phyloP scores from a whole-genome alignment of 1,140 invertebrate species.

The Lineus longissimus region DNA sequence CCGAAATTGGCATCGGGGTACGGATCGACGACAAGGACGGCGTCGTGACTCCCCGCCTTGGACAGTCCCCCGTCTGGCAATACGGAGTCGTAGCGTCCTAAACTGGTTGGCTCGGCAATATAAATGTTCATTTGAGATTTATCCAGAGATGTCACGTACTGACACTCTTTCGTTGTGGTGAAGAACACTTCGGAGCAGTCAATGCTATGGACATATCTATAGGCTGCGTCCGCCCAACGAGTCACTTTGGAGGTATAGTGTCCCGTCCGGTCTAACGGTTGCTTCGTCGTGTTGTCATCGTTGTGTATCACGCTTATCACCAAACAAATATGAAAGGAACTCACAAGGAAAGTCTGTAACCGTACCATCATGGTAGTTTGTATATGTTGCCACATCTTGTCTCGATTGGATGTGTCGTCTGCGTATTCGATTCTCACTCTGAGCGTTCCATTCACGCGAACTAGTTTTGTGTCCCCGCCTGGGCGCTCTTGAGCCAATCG shows the following conservation, averaged over 20 bases:
- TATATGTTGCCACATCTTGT: too few relatives aligned
- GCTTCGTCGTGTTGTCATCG: too few relatives aligned
- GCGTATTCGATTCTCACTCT: too few relatives aligned
- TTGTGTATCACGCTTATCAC: too few relatives aligned
- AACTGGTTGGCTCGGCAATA: conserved; percentile 29
- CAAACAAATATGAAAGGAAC: too few relatives aligned
- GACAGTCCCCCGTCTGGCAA: conserved; percentile 52
- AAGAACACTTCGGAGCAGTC: conserved; percentile 36
- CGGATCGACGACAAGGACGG: conserved; percentile 56
- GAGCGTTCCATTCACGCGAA: too few relatives aligned
- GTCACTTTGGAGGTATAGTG: conserved; percentile 8
- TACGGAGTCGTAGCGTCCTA: conserved; percentile 38
- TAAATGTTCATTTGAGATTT: conserved; percentile 34
- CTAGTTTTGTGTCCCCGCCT: too few relatives aligned
- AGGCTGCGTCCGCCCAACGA: conserved; percentile 37
- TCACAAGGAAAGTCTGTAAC: too few relatives aligned
- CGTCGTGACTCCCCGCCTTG: conserved; percentile 48
- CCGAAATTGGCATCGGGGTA: conserved; percentile 57
- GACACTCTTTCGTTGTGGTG: conserved; percentile 30
- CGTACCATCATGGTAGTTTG: too few relatives aligned
- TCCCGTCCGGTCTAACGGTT: too few relatives aligned
- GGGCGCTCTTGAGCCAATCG: too few relatives aligned
- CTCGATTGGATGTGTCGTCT: too few relatives aligned
- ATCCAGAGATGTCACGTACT: conserved; percentile 21
- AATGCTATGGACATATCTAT: conserved; percentile 24